Evolutionary conservation across 2,888 invertebrate genomes (phyloP).

Genomic region (Flexamia atlantica): DNA sequence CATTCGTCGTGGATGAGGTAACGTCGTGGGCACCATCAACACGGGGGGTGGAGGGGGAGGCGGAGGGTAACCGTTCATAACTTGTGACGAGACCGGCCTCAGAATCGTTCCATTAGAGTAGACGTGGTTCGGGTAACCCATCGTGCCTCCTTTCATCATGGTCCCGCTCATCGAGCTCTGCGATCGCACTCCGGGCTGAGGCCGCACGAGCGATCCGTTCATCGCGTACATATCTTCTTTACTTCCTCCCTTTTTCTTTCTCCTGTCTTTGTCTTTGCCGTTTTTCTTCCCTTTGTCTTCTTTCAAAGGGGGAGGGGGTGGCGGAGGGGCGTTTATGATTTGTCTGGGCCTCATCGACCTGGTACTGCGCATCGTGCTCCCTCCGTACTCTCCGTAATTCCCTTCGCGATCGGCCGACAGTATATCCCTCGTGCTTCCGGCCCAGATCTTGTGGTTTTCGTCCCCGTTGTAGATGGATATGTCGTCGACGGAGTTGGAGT

Average conservation of each 20-base stretch:
- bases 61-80: conserved; percentile 67
- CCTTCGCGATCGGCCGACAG: conserved; percentile 83
- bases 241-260: conserved; percentile 78
- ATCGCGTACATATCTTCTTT: conserved; percentile 79
- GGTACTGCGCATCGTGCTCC: conserved; percentile 76
- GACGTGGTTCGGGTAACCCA: conserved; percentile 66
- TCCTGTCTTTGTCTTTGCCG: conserved; percentile 75
- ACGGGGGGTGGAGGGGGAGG: conserved; percentile 73
- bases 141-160: conserved; percentile 66
- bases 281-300: conserved; percentile 78
- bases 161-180: conserved; percentile 70
- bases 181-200: conserved; percentile 68
- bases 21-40: conserved; percentile 71
- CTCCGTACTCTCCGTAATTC: conserved; percentile 82
- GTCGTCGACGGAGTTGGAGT: conserved; percentile 80
- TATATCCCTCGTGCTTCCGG: conserved; percentile 79
- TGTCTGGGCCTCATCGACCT: conserved; percentile 84
- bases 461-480: conserved; percentile 92
- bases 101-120: conserved; percentile 70
- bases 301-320: conserved; percentile 84
- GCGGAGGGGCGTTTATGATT: conserved; percentile 86
- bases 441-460: conserved; percentile 97
- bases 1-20: conserved; percentile 69
- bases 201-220: conserved; percentile 70
- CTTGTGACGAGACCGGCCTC: conserved; percentile 67